Conservation (phyloP, 2,888 invertebrate genomes). For the Pilophorus perplexus region DNA sequence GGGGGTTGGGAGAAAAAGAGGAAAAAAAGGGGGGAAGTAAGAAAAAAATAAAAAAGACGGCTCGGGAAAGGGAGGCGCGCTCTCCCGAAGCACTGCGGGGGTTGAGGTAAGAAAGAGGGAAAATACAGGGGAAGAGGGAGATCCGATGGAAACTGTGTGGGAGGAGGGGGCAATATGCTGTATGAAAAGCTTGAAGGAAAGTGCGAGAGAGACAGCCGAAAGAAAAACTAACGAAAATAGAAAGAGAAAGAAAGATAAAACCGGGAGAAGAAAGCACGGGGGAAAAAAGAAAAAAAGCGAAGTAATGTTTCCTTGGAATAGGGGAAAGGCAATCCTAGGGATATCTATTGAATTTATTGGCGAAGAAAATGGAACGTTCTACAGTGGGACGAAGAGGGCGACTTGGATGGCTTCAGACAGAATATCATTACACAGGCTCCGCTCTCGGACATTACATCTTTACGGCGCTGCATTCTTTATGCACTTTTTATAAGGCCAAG, state of each 20-base stretch:
- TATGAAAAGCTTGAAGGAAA: conserved; percentile 40
- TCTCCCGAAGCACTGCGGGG: conserved; percentile 24
- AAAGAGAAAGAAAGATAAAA: conserved; percentile 40
- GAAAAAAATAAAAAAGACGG: not conserved
- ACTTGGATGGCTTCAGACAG: conserved; percentile 45
- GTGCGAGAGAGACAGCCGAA: conserved; percentile 8
- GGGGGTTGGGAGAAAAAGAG: not conserved
- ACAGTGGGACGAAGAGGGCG: conserved; percentile 4
- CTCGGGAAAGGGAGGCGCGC: conserved; percentile 8
- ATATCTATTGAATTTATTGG: conserved; percentile 49
- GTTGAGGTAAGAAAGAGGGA: not conserved
- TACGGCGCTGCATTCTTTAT: conserved; percentile 45
- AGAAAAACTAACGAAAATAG: conserved; percentile 38
- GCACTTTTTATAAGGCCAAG: conserved; percentile 45
- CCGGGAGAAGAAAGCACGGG: too few species aligned
- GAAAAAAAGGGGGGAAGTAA: conserved; percentile 4
- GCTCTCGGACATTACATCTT: conserved; percentile 44
- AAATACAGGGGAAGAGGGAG: conserved; percentile 14
- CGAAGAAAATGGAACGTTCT: conserved; percentile 45
- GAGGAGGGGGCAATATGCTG: conserved; percentile 41
- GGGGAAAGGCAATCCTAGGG: conserved; percentile 44
- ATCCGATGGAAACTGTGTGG: not conserved
- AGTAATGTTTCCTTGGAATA: conserved; percentile 45
- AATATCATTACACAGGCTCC: conserved; percentile 44
- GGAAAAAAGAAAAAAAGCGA: conserved; percentile 32